These are phyloP conservation scores for Colletes collaris DNA, from an alignment of 2,888 invertebrate species.

Conservation along the genomic window DNA sequence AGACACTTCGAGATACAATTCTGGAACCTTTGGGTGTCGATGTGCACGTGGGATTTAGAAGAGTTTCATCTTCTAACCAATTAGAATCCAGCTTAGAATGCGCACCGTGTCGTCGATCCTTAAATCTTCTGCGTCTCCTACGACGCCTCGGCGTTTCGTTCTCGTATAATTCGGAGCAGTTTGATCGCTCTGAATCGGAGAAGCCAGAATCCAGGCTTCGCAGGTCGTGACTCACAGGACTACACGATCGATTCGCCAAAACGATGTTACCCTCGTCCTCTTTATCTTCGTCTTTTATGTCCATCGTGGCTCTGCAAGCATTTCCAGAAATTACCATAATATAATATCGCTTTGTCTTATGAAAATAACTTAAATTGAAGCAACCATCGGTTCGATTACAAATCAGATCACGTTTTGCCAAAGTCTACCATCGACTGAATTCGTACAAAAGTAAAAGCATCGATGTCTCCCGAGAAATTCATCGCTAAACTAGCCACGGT, in stretches of 20 bases:
- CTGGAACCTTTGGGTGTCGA: constrained; percentile 76
- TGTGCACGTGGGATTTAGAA: constrained; percentile 73
- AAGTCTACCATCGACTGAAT: neutral
- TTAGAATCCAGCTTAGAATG: constrained; percentile 20
- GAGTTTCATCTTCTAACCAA: constrained; percentile 55
- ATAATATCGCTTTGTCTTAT: too few species aligned
- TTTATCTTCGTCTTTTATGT: constrained; percentile 35
- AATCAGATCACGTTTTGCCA: too few species aligned
- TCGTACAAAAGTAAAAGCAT: neutral
- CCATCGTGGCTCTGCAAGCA: constrained; percentile 30
- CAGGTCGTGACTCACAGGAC: constrained; percentile 74
- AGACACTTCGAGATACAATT: constrained; percentile 24
- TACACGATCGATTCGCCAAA: constrained; percentile 60
- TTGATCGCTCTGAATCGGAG: constrained; percentile 90
- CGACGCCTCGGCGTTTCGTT: constrained; percentile 55
- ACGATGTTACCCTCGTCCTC: constrained; percentile 15
- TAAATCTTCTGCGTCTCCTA: constrained; percentile 44
- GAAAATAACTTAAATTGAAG: too few species aligned
- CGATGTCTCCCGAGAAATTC: neutral
- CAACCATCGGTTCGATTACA: too few species aligned
- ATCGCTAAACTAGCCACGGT: neutral
- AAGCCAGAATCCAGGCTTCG: constrained; percentile 92
- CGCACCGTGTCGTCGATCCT: constrained; percentile 24
- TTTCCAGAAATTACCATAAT: neutral
- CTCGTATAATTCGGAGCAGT: constrained; percentile 70